These are phyloP conservation scores for Pipistrellus pipistrellus DNA, from an alignment of 2,797 vertebrate species.

Conservation along the genomic window DNA sequence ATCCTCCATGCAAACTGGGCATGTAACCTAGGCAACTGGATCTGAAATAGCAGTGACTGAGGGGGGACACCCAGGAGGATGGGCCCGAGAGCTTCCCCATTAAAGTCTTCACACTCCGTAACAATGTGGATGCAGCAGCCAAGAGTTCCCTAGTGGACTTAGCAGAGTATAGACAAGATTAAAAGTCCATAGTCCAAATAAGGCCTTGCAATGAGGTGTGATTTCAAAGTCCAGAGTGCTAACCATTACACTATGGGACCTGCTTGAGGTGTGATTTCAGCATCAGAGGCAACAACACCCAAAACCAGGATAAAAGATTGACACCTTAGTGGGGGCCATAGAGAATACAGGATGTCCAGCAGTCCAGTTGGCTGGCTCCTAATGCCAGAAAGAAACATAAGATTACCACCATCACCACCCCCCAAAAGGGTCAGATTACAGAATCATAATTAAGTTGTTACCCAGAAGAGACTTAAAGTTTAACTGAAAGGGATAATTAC, in stretches of 20 bases:
- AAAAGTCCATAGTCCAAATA: not conserved
- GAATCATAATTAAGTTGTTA: slow-evolving; percentile 37
- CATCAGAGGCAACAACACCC: not conserved
- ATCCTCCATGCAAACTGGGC: no score
- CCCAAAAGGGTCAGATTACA: not conserved
- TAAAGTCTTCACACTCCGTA: not conserved
- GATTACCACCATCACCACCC: not conserved
- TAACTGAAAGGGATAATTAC: slow-evolving; percentile 17
- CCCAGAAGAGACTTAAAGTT: slow-evolving; percentile 34
- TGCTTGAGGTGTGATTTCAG: not conserved
- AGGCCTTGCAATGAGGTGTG: not conserved
- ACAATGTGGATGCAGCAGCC: not conserved
- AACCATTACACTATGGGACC: no score
- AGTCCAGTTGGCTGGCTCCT: not conserved
- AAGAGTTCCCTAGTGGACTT: not conserved
- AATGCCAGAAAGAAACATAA: not conserved
- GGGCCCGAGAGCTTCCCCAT: not conserved
- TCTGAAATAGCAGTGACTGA: not conserved
- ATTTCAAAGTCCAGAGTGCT: not conserved
- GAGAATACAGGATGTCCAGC: not conserved
- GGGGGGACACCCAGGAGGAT: not conserved
- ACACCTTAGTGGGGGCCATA: not conserved
- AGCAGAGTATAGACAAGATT: not conserved
- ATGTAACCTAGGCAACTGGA: no score
- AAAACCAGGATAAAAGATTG: not conserved